These are phyloP conservation scores for Alcedo quadribrachys DNA, from an alignment of 2,797 vertebrate species.

Conservation along the genomic window DNA sequence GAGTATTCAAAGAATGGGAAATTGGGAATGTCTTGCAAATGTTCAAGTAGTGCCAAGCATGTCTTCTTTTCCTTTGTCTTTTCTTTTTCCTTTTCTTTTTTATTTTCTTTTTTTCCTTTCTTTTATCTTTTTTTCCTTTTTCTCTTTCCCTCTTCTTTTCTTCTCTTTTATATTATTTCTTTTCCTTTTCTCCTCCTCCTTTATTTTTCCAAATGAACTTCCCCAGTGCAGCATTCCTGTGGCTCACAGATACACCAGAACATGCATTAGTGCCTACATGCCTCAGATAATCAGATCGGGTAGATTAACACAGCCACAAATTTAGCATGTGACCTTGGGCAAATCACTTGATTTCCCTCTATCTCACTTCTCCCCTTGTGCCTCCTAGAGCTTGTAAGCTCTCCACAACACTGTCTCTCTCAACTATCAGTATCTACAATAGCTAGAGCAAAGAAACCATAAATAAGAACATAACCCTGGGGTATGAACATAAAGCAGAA, in stretches of 20 bases:
- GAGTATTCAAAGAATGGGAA: slow-evolving; percentile 49
- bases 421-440: not conserved
- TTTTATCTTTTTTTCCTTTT: no score
- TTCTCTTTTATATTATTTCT: no score
- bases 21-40: slow-evolving; percentile 31
- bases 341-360: not conserved
- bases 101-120: no score
- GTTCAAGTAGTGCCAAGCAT: not conserved
- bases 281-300: not conserved
- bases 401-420: not conserved
- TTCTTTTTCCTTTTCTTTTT: no score
- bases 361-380: not conserved
- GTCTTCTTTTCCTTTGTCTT: not conserved
- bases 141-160: no score
- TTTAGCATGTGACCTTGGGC: not conserved
- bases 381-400: not conserved
- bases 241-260: not conserved
- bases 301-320: slow-evolving; percentile 6
- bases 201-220: not conserved
- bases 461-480: not conserved
- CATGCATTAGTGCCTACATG: not conserved
- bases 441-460: not conserved
- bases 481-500: not conserved
- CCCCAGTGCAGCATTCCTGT: not conserved
- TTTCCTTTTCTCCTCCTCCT: not conserved